Conservation (phyloP, 2,797 vertebrate genomes). For the Macroramphosus scolopax region DNA sequence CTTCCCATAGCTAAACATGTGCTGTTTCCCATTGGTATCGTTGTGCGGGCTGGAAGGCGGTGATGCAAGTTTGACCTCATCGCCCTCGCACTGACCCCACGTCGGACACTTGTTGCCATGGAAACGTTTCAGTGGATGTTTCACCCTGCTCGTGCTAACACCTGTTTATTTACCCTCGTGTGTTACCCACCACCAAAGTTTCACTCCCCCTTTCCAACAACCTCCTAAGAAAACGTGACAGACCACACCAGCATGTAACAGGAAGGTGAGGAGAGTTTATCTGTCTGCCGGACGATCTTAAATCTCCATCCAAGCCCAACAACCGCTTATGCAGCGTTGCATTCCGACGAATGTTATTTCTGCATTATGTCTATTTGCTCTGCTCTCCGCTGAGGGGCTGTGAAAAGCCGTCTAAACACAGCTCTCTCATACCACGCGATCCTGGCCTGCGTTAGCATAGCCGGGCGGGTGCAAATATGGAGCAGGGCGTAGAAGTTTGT, state of each 20-base stretch:
- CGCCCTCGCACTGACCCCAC: slow-evolving; percentile 10
- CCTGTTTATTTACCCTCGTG: too few species aligned
- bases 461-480: slow-evolving; percentile 51
- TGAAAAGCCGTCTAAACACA: slow-evolving; percentile 73
- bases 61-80: neutral
- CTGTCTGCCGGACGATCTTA: slow-evolving; percentile 68
- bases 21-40: slow-evolving; percentile 38
- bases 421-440: slow-evolving; percentile 58
- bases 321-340: slow-evolving; percentile 64
- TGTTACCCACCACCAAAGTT: slow-evolving; percentile 7
- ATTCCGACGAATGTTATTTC: slow-evolving; percentile 77
- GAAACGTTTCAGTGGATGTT: slow-evolving; percentile 17
- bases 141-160: slow-evolving; percentile 5
- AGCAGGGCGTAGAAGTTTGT: slow-evolving; percentile 28
- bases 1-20: slow-evolving; percentile 15
- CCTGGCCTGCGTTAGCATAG: slow-evolving; percentile 52
- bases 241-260: slow-evolving; percentile 44
- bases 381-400: slow-evolving; percentile 66
- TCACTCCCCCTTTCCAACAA: neutral
- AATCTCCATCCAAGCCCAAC: slow-evolving; percentile 74
- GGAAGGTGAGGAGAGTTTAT: slow-evolving; percentile 52
- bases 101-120: slow-evolving; percentile 15
- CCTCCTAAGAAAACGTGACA: slow-evolving; percentile 45
- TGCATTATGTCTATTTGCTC: slow-evolving; percentile 77
- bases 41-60: neutral